These are phyloP conservation scores for Phortica okadai DNA, from an alignment of 2,888 invertebrate species.

Conservation along the genomic window DNA sequence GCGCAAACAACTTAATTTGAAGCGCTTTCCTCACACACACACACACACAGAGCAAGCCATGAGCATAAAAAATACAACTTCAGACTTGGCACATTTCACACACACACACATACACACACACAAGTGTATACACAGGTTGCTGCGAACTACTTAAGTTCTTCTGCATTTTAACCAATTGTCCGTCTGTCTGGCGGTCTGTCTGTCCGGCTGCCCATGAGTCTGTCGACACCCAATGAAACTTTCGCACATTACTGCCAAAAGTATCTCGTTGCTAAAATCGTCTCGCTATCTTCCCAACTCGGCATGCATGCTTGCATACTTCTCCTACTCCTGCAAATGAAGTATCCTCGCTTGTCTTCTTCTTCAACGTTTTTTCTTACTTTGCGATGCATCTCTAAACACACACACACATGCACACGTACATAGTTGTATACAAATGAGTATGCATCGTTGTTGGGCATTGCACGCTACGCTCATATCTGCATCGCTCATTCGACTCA, in stretches of 20 bases:
- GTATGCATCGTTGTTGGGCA: constrained; percentile 10
- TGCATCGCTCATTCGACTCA: constrained; percentile 48
- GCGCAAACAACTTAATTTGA: constrained; percentile 26
- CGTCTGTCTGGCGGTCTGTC: not conserved
- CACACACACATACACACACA: not conserved
- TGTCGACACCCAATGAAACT: constrained; percentile 74
- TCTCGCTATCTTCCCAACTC: constrained; percentile 49
- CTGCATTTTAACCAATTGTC: not conserved
- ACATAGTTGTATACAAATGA: not conserved
- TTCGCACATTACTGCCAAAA: constrained; percentile 75
- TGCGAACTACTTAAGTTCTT: constrained; percentile 67
- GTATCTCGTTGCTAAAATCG: constrained; percentile 71
- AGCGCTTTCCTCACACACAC: constrained; percentile 52
- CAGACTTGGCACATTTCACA: not conserved
- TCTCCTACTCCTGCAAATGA: constrained; percentile 34
- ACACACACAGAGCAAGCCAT: not conserved
- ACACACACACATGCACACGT: too few relatives aligned
- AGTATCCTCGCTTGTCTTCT: constrained; percentile 2
- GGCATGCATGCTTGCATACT: constrained; percentile 55
- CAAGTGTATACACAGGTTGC: constrained; percentile 52
- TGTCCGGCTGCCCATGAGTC: constrained; percentile 16
- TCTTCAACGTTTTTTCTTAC: not conserved
- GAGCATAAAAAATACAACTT: not conserved
- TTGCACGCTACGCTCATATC: constrained; percentile 46
- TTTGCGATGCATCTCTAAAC: too few relatives aligned